Base-by-base conservation (phyloP, 2,797 vertebrate species). In the Otolemur crassicaudatus region DNA sequence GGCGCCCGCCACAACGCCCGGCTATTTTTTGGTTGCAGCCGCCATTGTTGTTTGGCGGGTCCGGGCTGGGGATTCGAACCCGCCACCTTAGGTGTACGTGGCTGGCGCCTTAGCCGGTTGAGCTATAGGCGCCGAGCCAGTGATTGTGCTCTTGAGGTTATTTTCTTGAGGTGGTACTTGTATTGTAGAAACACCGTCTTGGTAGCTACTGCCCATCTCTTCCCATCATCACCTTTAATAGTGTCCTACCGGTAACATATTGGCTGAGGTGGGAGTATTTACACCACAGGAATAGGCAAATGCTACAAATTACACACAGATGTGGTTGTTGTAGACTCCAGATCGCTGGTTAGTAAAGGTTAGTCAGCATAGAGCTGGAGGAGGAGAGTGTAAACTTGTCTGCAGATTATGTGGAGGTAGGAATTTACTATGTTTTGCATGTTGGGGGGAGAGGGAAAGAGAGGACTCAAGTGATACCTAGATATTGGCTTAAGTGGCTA, bases 401-500 rank as follows among this genome's bases (percentile, higher is more conserved):
- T 0, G 3, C 40, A n/a, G 67, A 1, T 13, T 13, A 31, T 3
- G 12, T 2, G 7, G 46, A 61, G 40, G 70, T 0, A 1, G 76
- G 34, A 53, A 13, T 17, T 56, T 5, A 22, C 5, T 3, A 25
- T 1, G 31, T 25, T 29, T 43, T 56, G 17, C 17, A 13, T 5
- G 19, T 13, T 16, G 40, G 75, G 27, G 56, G 65, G 17, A 17
- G 19, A 7, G 27, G 69, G 31, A 22, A 27, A 17, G 20, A 13
- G 29, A 46, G 58, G 58, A 13, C 16, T 29, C 17, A 22, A 7
- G 16, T 7, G 56, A 49, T 14, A 31, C 46, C 20, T 0, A 2
- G 27, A 9, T 2, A 0, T 10, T 23, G 16, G 19, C 31, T n/a
- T 20, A 87, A 37, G 49, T 0, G 0, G 2, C 12, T 0, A 1